Base-by-base conservation (phyloP, 2,113 vertebrate species). In the Forbesichthys agassizii region DNA sequence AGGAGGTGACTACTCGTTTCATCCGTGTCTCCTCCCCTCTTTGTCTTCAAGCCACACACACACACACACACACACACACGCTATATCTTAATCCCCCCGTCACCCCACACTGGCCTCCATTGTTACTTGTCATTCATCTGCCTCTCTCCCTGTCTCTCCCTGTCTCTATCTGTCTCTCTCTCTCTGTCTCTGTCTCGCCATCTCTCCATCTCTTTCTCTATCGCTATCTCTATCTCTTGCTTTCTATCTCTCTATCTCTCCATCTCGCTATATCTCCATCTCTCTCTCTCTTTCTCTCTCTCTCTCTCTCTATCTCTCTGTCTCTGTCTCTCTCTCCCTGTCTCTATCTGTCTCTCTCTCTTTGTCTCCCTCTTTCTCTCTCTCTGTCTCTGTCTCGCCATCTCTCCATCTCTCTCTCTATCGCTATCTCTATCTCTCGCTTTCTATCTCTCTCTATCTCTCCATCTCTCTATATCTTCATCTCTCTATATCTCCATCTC, bases 251-350 rank as follows among this genome's bases (percentile, higher is more conserved):
- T 1, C 20, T 9, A 51, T 9, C 27, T n/a, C 58, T 27, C 14
- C 16, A 16, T 16, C 16, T 16, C 16, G 0, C 16, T 16, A 16
- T 16, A 16, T 16, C 16, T 16, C 0, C 16, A 16, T 64, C 5
- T 74, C 49, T 20, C 1, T 20, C 0, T 14, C 1, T 20, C 20
- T 2, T 1, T 20, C 20, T 12, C 61, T 13, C 10, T 2, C 3
- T 67, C 54, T 27, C 36, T 42, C 3, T 33, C 64, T 51, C 49
- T 54, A 48, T 42, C 0, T 52, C 8, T 12, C 9, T 60, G 47
- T 16, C 33, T 71, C 47, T n/a, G 54, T 9, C 27, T n/a, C 58
- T 27, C 12, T 64, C 5, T 74, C 49, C n/a, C n/a, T n/a, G n/a
- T 14, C 1, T 16, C 0, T 16, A 0, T 16, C 16, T 16, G 16